Base-by-base conservation (phyloP, 2,888 invertebrate genomes). In the Sericinus montela region DNA sequence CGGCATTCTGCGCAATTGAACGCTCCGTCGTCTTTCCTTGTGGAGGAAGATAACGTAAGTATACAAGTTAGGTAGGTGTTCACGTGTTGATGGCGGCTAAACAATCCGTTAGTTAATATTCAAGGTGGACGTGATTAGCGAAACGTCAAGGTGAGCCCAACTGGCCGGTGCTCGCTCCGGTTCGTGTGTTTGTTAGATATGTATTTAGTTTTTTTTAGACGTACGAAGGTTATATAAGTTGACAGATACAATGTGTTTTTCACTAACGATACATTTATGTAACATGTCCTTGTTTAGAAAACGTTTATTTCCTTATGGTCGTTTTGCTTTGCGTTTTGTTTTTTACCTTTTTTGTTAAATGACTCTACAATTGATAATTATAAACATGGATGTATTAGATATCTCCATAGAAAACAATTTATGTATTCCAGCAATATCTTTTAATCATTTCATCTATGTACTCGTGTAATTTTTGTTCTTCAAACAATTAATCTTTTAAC, bases 41-140 rank as follows among this genome's bases (percentile, higher is more conserved):
- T 39, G 39, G 40, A 57, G 56, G 57, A 60, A 57, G 58, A 54
- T 49, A 41, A 53, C 54, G 47, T 51, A 52, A 30, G 32, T 54
- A 49, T 48, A 37, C 23, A 37, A 52, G 51, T 32, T 52, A 49
- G 50, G 36, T 55, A 51, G 42, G 48, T 52, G 52, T 50, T 59
- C 56, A 62, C 60, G 60, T 60, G 55, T 43, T 19, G 53, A 23
- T 19, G 29, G 43, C 51, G 51, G 66, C 75, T 74, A 75, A 80
- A 78, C 82, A 79, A 75, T 80, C 72, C 60, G 80, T 76, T 81
- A 80, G 79, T 85, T 80, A 80, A 72, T 80, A 86, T 84, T 87
- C 87, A 87, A 88, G 87, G 87, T 77, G 70, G 75, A 70, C 79
- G 55, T 82, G 84, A 80, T 86, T 85, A 86, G 85, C 82, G 67